Evolutionary conservation across 2,113 vertebrate species (phyloP).

Genomic region (Canis aureus): DNA sequence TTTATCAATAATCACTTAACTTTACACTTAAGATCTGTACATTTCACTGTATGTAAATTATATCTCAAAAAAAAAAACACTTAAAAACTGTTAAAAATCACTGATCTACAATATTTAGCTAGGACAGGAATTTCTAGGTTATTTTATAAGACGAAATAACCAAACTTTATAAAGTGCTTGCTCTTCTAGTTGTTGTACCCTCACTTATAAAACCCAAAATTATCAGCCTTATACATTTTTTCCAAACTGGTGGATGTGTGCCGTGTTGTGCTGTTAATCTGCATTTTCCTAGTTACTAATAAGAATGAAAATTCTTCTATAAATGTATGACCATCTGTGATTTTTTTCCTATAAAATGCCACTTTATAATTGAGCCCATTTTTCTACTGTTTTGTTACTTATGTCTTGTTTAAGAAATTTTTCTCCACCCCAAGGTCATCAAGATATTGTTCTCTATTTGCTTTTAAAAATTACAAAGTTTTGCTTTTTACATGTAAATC

Average conservation of each 20-base stretch:
- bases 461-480: constrained; percentile 8
- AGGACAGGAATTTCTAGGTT: neutral
- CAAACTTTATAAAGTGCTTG: neutral
- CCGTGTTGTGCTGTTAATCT: neutral
- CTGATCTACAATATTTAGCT: neutral
- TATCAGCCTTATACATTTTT: neutral
- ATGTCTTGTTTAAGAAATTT: neutral
- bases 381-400: neutral
- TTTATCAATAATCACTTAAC: constrained; percentile 17
- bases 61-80: neutral
- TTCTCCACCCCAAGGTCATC: neutral
- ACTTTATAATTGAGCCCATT: neutral
- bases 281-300: neutral
- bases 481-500: neutral
- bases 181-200: neutral
- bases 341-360: neutral
- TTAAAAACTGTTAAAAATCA: neutral
- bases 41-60: neutral
- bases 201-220: neutral
- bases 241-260: neutral
- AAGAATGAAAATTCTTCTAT: neutral
- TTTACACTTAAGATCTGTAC: neutral
- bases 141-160: neutral
- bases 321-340: neutral
- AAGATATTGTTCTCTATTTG: neutral